Base-by-base conservation (phyloP, 2,888 invertebrate genomes). In the Cordilura impudica region DNA sequence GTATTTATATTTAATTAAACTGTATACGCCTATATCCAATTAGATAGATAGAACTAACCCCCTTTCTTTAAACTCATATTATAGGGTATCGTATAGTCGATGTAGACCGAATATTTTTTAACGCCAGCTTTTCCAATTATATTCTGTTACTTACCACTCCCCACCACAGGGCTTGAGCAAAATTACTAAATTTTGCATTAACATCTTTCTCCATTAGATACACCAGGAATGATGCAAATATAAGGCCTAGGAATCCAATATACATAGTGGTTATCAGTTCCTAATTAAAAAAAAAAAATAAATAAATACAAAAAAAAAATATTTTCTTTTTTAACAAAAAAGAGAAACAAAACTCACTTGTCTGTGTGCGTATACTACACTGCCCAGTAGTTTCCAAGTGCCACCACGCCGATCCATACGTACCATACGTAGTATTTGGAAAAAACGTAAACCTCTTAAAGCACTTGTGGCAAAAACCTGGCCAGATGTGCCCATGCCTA, bases 141-240 rank as follows among this genome's bases (percentile, higher is more conserved):
- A n/a, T 26, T 26, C 6, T 26, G 26, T 3, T 26, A 94, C 96
- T 94, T 91, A 97, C 97, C 91, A 97, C 97, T 86, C 97, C 97
- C 97, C 97, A 98, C 97, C 97, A 98, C 72, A 98, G 91, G 66
- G 97, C 97, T 91, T 97, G 97, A 71, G 97, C 97, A 88, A 96
- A 97, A 89, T 96, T 97, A 90, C 93, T 95, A 90, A 97, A 97
- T 90, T 95, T 94, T 82, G 94, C 94, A 84, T 94, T 93, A 78
- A 93, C 93, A 90, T 96, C 96, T 91, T 97, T 97, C 91, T 98
- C 98, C 86, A 96, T 97, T 89, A 98, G 93, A 90, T 97, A 98
- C 84, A 98, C 97, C 87, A 98, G 93, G 92, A 97, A 98, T 83
- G 97, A 97, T 85, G 97, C 96, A 90, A 97, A 96, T 90, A 98